Evolutionary conservation across 2,888 invertebrate genomes (phyloP), one percentile per base, ranked within the genome.

Genomic region (Perdita meconis): DNA sequence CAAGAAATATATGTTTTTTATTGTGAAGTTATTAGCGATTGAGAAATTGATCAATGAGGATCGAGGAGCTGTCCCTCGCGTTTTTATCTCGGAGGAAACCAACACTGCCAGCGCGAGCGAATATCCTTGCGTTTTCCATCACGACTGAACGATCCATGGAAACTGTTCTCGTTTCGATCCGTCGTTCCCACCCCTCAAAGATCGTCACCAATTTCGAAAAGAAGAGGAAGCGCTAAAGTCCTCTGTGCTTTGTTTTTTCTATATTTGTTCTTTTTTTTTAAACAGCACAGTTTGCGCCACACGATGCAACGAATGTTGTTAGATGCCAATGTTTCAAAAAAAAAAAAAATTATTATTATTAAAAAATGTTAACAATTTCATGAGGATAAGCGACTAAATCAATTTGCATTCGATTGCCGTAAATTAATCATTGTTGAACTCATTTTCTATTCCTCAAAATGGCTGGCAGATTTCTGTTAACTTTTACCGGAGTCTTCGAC

Each of bases 71-170:
- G 38, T 34, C n/a, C n/a, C 19, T 55, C 47, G 51, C 63, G 22
- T 24, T 30, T 51, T 65, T 30, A 38, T 40, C 19, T 60, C 44
- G 38, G 38, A 72, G 70, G 26, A 61, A 68, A 68, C 51, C 61
- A 82, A 66, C 82, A 84, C 84, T 84, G 78, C 84, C 82, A 81
- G 55, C 65, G 57, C 67, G 51, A 78, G 64, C 67, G 30, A 70
- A 69, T 74, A 30, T 57, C 61, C 56, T 78, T 70, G 66, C 69
- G 65, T 78, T 72, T 69, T 72, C 8, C 50, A 5, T 53, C 56
- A 76, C 44, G 73, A 83, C 67, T 82, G 66, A 76, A 65, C n/a
- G 38, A 59, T n/a, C 56, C 47, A 47, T 42, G 51, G 26, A 16
- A 36, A 53, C 19, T 19, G 57, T 60, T 22, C 26, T 61, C 24